Evolutionary conservation across 2,113 vertebrate genomes (phyloP).

Genomic region (Telmatochromis sp.): DNA sequence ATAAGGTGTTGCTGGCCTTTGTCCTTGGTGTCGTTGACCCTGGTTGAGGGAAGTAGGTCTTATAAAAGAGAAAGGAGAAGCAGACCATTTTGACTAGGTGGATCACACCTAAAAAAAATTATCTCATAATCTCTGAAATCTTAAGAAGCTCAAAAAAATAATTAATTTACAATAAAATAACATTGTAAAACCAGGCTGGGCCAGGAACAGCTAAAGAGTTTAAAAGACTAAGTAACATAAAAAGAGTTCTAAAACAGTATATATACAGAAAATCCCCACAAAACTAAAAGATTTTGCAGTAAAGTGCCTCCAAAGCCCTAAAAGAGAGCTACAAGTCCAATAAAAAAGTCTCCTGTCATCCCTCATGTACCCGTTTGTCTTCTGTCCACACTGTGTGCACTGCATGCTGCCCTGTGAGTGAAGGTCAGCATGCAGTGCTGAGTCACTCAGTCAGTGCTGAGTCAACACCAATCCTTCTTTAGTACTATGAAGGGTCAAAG

Average conservation of each 20-base stretch:
- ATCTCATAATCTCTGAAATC: neutral
- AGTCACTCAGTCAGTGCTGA: neutral
- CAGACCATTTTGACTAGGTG: neutral
- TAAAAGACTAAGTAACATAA: neutral
- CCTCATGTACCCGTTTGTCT: neutral
- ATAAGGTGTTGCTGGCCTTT: neutral
- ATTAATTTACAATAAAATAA: neutral
- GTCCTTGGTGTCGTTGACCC: rapidly evolving
- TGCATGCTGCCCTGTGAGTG: neutral
- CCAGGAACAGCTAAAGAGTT: neutral
- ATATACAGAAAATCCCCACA: rapidly evolving
- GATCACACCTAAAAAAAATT: neutral
- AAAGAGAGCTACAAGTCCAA: neutral
- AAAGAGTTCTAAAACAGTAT: neutral
- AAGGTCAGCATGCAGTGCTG: neutral
- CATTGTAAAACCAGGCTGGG: neutral
- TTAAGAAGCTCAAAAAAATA: neutral
- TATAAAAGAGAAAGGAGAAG: neutral
- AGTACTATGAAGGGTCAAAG: neutral
- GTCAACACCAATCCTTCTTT: neutral
- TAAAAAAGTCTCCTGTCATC: neutral
- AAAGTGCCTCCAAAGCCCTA: neutral
- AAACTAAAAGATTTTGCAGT: neutral
- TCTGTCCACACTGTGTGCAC: neutral
- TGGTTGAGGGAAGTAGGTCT: neutral